Percentiles rank a stretch among this genome's conserved stretches.
Conservation (phyloP, 2,113 vertebrate genomes). For the Melanerpes formicivorus region DNA sequence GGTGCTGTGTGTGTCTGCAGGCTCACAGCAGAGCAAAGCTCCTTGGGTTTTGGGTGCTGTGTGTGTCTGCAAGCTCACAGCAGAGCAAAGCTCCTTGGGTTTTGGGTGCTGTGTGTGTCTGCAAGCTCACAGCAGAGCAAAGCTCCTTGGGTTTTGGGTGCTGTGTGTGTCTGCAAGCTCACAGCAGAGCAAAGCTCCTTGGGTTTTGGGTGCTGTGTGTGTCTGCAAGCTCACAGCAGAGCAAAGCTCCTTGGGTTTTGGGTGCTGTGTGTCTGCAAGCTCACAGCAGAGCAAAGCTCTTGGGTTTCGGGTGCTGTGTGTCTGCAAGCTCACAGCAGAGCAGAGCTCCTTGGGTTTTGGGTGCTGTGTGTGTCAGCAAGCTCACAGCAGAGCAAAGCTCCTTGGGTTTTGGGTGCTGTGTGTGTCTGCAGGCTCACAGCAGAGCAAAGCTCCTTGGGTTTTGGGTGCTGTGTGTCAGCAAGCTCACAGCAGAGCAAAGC, state of each 20-base stretch:
- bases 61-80: neutral
- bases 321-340: neutral
- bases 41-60: neutral
- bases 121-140: no score
- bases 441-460: no score
- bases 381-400: no score
- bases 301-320: neutral
- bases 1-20: neutral
- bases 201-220: neutral
- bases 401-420: neutral
- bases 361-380: neutral
- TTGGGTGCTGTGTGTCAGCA: neutral
- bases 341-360: neutral
- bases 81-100: no score
- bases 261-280: neutral
- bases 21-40: no score
- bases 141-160: neutral
- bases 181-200: no score
- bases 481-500: no score
- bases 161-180: neutral
- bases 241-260: neutral
- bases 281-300: no score
- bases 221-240: neutral
- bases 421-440: neutral
- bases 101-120: no score